Evolutionary conservation across 2,888 invertebrate species (phyloP), one percentile per base, ranked within the genome.

Genomic region (Cerastoderma edule): DNA sequence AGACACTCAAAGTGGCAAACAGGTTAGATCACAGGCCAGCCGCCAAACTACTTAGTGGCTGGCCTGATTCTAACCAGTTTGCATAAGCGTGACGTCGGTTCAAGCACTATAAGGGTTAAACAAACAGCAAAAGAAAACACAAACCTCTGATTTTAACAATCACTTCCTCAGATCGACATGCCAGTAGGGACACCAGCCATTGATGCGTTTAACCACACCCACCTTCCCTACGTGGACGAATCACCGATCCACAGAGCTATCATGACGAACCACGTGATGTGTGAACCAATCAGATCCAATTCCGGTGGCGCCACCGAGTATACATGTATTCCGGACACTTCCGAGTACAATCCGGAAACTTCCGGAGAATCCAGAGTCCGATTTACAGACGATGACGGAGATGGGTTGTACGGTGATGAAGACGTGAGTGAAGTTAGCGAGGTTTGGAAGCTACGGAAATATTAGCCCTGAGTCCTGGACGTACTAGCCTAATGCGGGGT

Each of bases 391-490:
- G 66, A 66, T 22, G 50, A 48, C 16, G 66, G 66, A 33, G 66
- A 50, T 16, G 50, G 50, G 13, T 33, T 33, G 19, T 33, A 24
- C 3, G 53, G 28, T 13, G 67, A 67, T 6, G 67, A 65, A 13
- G 67, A 67, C 35, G 33, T 60, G n/a, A 64, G 64, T 54, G 68
- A 73, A 68, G 30, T 73, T 6, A 48, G 66, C 19, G 67, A 56
- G 22, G 67, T 68, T 46, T 73, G 73, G 73, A 67, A 67, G 28
- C 67, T 64, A 5, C 27, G 48, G 33, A 67, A 50, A 33, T 65
- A 39, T 30, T 35, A 24, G 30, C 10, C 10, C 19, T 24, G 10
- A 3, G 27, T 56, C 28, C 4, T 56, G 2, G 56, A 10, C 8
- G 8, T 8, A 39, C 16, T 39, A 10, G 8, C 16, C 16, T 39